Conservation (phyloP, 2,113 vertebrate genomes). For the Gallinago paraguaiae region DNA sequence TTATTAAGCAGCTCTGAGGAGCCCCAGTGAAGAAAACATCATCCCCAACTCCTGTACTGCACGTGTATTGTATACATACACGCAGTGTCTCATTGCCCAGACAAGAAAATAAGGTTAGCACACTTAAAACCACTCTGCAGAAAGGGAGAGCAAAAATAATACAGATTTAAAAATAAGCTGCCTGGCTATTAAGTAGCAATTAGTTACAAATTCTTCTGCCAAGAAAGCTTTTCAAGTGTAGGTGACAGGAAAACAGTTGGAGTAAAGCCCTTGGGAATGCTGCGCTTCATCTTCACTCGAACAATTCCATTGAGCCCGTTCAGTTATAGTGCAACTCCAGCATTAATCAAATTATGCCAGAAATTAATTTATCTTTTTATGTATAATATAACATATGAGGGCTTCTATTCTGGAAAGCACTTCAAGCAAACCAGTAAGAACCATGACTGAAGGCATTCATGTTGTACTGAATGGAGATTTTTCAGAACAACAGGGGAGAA, state of each 20-base stretch:
- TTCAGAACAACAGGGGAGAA: neutral
- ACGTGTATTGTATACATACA: neutral
- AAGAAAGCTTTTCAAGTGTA: slow-evolving; percentile 21
- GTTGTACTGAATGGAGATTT: neutral
- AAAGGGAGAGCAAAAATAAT: neutral
- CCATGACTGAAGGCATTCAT: neutral
- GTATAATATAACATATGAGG: neutral
- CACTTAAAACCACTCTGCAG: neutral
- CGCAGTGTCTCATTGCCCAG: neutral
- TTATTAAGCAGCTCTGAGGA: slow-evolving; percentile 20
- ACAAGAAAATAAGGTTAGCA: neutral
- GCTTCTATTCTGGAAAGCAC: neutral
- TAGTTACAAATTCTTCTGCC: neutral
- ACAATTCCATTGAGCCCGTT: neutral
- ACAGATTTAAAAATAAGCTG: slow-evolving; percentile 12
- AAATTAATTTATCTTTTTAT: slow-evolving; percentile 7
- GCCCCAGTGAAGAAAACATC: neutral
- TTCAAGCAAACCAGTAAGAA: neutral
- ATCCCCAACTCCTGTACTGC: neutral
- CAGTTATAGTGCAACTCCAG: neutral
- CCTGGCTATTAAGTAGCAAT: slow-evolving; percentile 5
- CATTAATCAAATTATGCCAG: slow-evolving; percentile 14
- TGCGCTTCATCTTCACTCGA: neutral
- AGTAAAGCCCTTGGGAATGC: slow-evolving; percentile 6
- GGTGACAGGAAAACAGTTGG: slow-evolving; percentile 19